These are phyloP conservation scores for Eudasyphora cyanicolor DNA, from an alignment of 2,888 invertebrate genomes.

Conservation along the genomic window DNA sequence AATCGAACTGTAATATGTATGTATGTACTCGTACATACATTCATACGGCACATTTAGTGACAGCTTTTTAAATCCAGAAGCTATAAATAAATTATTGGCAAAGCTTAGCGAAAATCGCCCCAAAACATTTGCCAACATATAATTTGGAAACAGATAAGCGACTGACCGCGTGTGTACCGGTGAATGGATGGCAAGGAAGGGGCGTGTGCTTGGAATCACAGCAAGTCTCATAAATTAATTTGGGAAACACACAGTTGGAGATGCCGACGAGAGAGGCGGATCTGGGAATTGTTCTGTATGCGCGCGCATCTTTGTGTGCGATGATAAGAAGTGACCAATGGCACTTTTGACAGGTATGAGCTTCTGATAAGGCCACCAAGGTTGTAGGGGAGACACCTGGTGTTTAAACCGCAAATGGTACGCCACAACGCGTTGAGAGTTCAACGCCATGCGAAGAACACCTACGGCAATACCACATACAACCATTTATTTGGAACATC, in stretches of 20 bases:
- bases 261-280: background rate
- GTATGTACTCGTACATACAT: background rate
- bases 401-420: constrained; percentile 18
- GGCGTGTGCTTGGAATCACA: constrained; percentile 35
- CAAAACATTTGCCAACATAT: background rate
- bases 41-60: background rate
- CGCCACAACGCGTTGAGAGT: constrained; percentile 67
- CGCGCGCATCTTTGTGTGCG: constrained; percentile 65
- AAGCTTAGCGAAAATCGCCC: background rate
- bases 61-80: constrained; percentile 46
- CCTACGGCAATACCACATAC: constrained; percentile 46
- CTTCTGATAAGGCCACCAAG: constrained; percentile 79
- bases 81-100: constrained; percentile 44
- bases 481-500: constrained; percentile 42
- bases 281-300: background rate
- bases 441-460: constrained; percentile 60
- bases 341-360: constrained; percentile 75
- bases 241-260: background rate
- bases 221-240: constrained; percentile 47
- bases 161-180: background rate
- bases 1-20: too few species aligned
- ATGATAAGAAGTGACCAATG: constrained; percentile 74
- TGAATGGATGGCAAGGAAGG: background rate
- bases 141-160: constrained; percentile 8
- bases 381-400: constrained; percentile 39